Base-by-base conservation (phyloP, 2,888 invertebrate genomes). In the Anaspis maculata region DNA sequence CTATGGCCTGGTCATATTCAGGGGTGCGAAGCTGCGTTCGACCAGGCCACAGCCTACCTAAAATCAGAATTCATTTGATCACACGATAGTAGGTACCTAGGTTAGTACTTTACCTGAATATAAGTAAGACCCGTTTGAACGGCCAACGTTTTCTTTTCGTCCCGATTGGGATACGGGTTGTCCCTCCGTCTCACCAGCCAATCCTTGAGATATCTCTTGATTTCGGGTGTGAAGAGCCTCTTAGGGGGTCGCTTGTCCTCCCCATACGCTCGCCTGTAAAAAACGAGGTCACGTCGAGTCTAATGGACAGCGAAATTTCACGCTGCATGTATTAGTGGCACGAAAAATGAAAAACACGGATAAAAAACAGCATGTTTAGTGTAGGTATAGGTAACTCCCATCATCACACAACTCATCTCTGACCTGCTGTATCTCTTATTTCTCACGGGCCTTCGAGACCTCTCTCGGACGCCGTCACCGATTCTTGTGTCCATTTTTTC, bases 101-200 rank as follows among this genome's bases (percentile, higher is more conserved):
- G n/a, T n/a, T n/a, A n/a, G n/a, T n/a, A n/a, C 6, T 62, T 71
- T 63, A 82, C 83, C 72, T 84, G 83, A 49, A 82, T 81, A 51
- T 83, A 83, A 12, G 83, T 84, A 13, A 84, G 69, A 25, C 83
- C 83, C 10, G 83, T 83, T 64, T 83, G 79, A 13, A 75, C 64
- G 2, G 83, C 81, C 36, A 84, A 64, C 30, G 73, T 70, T 64
- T 82, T 82, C 56, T 84, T 84, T 60, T 84, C 83, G 47, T 82
- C 82, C 39, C 84, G 68, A 54, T 79, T 83, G 1, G 84, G 83
- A 61, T 84, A 84, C 0, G 84, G 84, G 60, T 84, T 83, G 44
- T 83, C 83, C 57, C 83, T 71, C 48, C 83, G 69, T 25, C 83
- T 68, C 10, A 84, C 75, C 9, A 84, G 68, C 84, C 84, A 84